phyloP scores from a whole-genome alignment of 1,140 invertebrate species.

The Zaprionus kolodkinae region DNA sequence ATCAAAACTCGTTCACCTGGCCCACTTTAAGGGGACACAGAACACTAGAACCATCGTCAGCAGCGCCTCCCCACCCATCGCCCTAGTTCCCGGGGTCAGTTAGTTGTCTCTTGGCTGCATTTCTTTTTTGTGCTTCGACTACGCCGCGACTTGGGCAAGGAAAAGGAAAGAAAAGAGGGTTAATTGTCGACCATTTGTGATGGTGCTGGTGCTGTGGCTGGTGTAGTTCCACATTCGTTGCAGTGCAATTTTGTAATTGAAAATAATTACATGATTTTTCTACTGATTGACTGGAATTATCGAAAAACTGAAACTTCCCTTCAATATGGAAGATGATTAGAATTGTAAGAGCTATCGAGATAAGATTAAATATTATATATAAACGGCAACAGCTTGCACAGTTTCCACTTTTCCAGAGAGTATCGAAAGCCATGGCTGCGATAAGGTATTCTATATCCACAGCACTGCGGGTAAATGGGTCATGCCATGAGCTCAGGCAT shows the following conservation, averaged over 20 bases:
- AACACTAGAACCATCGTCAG: not conserved
- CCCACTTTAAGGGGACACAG: slow-evolving; percentile 20
- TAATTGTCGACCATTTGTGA: slow-evolving; percentile 33
- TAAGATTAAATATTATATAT: not conserved
- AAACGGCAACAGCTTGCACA: not conserved
- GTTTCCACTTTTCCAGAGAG: not conserved
- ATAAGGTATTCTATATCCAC: not conserved
- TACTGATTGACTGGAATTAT: not conserved
- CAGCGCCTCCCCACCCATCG: not conserved
- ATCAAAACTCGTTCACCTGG: slow-evolving; percentile 42
- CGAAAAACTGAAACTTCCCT: not conserved
- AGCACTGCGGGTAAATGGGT: not conserved
- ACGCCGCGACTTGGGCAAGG: not conserved
- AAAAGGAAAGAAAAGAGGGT: slow-evolving; percentile 9
- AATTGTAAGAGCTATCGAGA: not conserved
- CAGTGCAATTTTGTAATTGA: slow-evolving; percentile 63
- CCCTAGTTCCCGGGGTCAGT: slow-evolving; percentile 10
- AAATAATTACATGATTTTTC: slow-evolving; percentile 60
- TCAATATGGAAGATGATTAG: not conserved
- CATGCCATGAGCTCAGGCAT: not conserved
- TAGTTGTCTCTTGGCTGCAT: slow-evolving; percentile 6
- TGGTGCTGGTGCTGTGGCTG: not conserved
- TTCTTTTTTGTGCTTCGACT: not conserved
- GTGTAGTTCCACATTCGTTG: slow-evolving; percentile 12
- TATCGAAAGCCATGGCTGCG: not conserved